These are phyloP conservation scores for Parotia lawesii DNA, from an alignment of 2,113 vertebrate genomes.

Conservation along the genomic window DNA sequence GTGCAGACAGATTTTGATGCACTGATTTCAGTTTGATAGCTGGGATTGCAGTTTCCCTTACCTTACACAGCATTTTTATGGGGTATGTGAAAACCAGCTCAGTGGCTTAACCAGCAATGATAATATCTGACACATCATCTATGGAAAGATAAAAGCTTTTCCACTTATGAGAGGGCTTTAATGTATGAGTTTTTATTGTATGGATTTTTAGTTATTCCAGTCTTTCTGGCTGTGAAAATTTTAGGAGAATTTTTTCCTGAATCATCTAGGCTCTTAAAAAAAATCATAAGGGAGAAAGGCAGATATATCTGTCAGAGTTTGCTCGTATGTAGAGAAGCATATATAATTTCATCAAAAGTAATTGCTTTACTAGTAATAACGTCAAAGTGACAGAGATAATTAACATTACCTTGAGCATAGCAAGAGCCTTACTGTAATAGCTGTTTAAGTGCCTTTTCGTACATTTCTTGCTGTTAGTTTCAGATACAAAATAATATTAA, in stretches of 20 bases:
- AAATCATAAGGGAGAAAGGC: neutral
- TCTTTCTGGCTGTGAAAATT: neutral
- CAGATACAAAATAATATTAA: neutral
- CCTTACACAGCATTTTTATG: neutral
- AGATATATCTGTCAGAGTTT: neutral
- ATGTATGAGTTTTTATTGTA: neutral
- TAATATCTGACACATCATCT: neutral
- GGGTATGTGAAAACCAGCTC: neutral
- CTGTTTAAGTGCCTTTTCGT: neutral
- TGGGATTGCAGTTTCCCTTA: neutral
- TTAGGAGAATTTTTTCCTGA: neutral
- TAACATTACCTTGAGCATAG: neutral
- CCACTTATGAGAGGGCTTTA: neutral
- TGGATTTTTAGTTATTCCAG: neutral
- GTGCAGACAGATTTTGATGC: neutral
- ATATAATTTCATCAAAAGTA: neutral
- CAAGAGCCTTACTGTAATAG: neutral
- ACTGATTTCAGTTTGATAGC: neutral
- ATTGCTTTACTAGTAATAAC: neutral
- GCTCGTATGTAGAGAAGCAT: fast-evolving
- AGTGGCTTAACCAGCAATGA: neutral
- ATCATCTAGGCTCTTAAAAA: neutral
- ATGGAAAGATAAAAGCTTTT: neutral
- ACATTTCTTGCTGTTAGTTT: neutral
- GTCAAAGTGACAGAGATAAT: neutral